Percentiles rank a stretch among this genome's conserved stretches.
phyloP scores from a whole-genome alignment of 1,140 invertebrate species.

The Cephus cinctus region DNA sequence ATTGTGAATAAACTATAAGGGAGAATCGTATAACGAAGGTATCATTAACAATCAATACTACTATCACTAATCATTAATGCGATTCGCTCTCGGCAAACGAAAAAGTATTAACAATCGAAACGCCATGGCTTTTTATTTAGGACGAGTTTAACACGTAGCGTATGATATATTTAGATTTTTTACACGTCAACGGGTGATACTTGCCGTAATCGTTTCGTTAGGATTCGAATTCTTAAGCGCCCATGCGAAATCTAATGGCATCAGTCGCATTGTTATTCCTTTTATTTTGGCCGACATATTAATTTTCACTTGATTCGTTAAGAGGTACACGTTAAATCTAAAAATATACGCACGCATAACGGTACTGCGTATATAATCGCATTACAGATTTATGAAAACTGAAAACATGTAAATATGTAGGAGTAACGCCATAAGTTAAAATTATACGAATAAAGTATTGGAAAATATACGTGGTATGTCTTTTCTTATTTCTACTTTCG shows the following conservation, averaged over 20 bases:
- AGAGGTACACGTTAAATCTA: too few relatives aligned
- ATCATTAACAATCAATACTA: too few relatives aligned
- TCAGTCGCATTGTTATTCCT: too few relatives aligned
- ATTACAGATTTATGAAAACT: slow-evolving; percentile 23
- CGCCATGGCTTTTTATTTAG: slow-evolving; percentile 7
- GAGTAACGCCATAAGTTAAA: slow-evolving; percentile 35
- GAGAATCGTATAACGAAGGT: too few relatives aligned
- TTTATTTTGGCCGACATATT: too few relatives aligned
- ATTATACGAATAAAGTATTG: slow-evolving; percentile 43
- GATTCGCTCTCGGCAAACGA: slow-evolving; percentile 15
- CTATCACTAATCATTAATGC: too few relatives aligned
- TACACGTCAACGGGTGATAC: slow-evolving; percentile 33
- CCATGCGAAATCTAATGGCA: too few relatives aligned
- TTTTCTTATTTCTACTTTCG: too few relatives aligned
- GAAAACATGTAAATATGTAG: slow-evolving; percentile 38
- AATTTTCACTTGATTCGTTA: too few relatives aligned
- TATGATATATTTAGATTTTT: slow-evolving; percentile 41
- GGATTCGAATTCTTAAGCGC: slow-evolving; percentile 18
- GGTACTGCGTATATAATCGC: slow-evolving; percentile 28
- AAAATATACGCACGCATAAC: slow-evolving; percentile 13
- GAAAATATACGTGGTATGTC: too few relatives aligned
- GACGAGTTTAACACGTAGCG: slow-evolving; percentile 8
- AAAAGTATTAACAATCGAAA: slow-evolving; percentile 12
- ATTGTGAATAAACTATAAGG: too few relatives aligned
- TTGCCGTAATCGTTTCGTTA: slow-evolving; percentile 25